Evolutionary conservation across 92 coral and sea anemone species (phyloP).

Genomic region (Palythoa caribaeorum): DNA sequence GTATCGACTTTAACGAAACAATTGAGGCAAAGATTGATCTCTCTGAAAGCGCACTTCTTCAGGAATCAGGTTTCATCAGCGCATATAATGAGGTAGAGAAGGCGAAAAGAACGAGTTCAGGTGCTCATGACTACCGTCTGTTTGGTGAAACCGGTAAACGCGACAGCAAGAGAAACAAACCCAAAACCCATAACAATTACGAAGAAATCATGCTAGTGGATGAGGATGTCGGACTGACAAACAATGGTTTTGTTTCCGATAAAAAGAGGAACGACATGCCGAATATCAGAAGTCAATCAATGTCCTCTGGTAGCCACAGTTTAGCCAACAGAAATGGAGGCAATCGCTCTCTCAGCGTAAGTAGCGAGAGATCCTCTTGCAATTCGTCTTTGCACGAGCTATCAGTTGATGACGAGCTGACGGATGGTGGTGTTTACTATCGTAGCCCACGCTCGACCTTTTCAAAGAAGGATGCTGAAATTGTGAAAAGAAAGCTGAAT

Average conservation of each 20-base stretch:
- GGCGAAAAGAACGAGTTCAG: not conserved
- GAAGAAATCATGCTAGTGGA: not conserved
- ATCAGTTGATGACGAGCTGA: not conserved
- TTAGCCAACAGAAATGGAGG: not conserved
- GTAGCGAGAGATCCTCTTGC: not conserved
- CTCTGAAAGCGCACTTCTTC: not conserved
- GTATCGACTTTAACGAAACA: not conserved
- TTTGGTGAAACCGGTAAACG: not conserved
- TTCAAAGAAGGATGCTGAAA: not conserved
- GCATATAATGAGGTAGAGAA: not conserved
- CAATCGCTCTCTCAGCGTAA: not conserved
- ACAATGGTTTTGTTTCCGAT: not conserved
- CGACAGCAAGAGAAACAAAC: not conserved
- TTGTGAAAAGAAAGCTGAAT: not conserved
- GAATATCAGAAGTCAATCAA: not conserved
- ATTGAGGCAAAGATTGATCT: not conserved
- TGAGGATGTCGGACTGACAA: not conserved
- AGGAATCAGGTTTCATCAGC: not conserved
- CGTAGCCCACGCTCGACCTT: constrained; percentile 6
- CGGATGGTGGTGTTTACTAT: constrained; percentile 8
- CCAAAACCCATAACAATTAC: not conserved
- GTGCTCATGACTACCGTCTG: not conserved
- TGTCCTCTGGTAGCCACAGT: not conserved
- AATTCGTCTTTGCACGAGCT: not conserved
- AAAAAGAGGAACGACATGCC: not conserved